phyloP scores from a whole-genome alignment of 2,888 invertebrate genomes.

The Proisotoma minuta region DNA sequence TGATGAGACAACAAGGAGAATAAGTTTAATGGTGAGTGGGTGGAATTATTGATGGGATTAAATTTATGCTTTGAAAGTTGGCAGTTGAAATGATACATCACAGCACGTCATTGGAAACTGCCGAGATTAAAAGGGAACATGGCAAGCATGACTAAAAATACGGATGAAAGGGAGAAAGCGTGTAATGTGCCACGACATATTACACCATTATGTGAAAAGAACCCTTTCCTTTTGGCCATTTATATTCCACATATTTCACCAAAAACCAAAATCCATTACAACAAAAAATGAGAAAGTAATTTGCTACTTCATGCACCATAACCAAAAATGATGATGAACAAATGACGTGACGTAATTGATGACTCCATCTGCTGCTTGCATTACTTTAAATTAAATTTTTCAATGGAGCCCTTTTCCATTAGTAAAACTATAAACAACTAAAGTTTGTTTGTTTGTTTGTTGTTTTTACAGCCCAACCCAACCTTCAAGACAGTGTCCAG shows the following conservation, averaged over 20 bases:
- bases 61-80: too few relatives aligned
- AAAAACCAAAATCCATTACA: background rate
- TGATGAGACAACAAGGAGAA: too few relatives aligned
- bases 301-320: conserved; percentile 2
- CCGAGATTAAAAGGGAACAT: background rate
- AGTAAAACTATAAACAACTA: background rate
- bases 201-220: background rate
- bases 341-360: conserved; percentile 3
- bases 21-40: too few relatives aligned
- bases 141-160: background rate
- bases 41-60: too few relatives aligned
- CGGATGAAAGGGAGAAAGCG: background rate
- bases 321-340: background rate
- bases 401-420: background rate
- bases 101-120: too few relatives aligned
- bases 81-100: too few relatives aligned
- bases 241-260: background rate
- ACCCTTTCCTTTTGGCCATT: background rate
- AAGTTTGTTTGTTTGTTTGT: background rate
- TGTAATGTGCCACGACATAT: too few relatives aligned
- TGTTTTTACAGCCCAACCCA: conserved; percentile 50
- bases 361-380: background rate
- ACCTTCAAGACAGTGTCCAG: conserved; percentile 54
- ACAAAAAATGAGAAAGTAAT: too few relatives aligned
- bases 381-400: background rate